phyloP scores from a whole-genome alignment of 2,797 vertebrate species.

The Rhinichthys osculus region DNA sequence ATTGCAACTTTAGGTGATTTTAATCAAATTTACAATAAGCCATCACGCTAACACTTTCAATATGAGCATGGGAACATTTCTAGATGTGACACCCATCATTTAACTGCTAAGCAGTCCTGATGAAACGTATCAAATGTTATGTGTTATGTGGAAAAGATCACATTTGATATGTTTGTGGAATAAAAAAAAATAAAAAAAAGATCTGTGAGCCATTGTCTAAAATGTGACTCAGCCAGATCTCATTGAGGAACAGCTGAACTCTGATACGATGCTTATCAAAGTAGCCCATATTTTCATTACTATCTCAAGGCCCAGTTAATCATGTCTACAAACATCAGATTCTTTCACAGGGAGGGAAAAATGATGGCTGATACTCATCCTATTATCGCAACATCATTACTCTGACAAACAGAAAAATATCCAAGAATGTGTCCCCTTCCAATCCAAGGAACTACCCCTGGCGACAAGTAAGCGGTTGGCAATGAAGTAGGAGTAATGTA shows the following conservation, averaged over 20 bases:
- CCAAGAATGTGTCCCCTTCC: neutral
- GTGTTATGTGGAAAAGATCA: neutral
- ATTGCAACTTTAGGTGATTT: neutral
- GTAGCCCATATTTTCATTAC: constrained; percentile 23
- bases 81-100: neutral
- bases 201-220: constrained; percentile 12
- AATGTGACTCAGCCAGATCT: constrained; percentile 9
- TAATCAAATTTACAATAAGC: neutral
- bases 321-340: constrained; percentile 24
- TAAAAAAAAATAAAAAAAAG: neutral
- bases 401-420: neutral
- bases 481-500: constrained; percentile 28
- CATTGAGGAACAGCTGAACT: constrained; percentile 17
- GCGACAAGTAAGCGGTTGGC: constrained; percentile 1
- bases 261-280: constrained; percentile 34
- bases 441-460: neutral
- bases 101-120: neutral
- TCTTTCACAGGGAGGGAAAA: neutral
- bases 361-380: neutral
- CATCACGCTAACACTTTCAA: neutral
- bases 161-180: constrained; percentile 21
- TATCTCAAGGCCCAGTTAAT: constrained; percentile 8
- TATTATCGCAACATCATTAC: constrained; percentile 34
- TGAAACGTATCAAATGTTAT: neutral
- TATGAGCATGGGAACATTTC: neutral